phyloP scores from a whole-genome alignment of 1,140 invertebrate genomes.

The Cyclargus thomasi region DNA sequence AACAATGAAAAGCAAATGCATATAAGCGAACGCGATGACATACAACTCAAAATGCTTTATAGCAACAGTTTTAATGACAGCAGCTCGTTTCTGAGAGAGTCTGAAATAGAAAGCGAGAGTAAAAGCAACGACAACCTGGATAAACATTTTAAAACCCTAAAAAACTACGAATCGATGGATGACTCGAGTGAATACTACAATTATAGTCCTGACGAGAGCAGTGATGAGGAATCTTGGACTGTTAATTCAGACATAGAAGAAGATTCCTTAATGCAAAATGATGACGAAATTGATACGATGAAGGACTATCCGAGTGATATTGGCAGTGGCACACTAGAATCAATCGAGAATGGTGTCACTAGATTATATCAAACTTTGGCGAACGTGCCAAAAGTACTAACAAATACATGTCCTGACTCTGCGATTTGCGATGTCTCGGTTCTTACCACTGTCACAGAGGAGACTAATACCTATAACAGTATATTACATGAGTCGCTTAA shows the following conservation, averaged over 20 bases:
- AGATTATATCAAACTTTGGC: constrained; percentile 48
- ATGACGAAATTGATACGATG: constrained; percentile 26
- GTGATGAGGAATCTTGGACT: constrained; percentile 34
- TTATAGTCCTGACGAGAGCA: constrained; percentile 31
- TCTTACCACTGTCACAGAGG: constrained; percentile 55
- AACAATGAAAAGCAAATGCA: background rate
- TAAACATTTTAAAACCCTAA: constrained; percentile 17
- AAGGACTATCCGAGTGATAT: constrained; percentile 36
- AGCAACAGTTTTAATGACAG: constrained; percentile 26
- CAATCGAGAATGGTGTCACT: constrained; percentile 48
- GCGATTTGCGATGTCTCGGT: constrained; percentile 32
- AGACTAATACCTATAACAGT: constrained; percentile 43
- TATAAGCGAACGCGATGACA: background rate
- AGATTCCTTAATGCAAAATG: constrained; percentile 54
- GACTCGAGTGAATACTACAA: constrained; percentile 27
- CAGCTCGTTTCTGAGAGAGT: background rate
- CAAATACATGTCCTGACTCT: constrained; percentile 27
- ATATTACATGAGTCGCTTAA: constrained; percentile 36
- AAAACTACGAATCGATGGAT: constrained; percentile 28
- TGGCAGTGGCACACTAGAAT: constrained; percentile 38
- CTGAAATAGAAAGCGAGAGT: background rate
- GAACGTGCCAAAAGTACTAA: constrained; percentile 30
- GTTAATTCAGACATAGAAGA: constrained; percentile 51
- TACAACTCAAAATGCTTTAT: background rate
- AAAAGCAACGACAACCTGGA: constrained; percentile 11